A percentile compares a stretch with the other conserved stretches of the same genome.
Evolutionary conservation across 1,140 invertebrate genomes (phyloP).

Genomic region (Heliconius eleuchia): DNA sequence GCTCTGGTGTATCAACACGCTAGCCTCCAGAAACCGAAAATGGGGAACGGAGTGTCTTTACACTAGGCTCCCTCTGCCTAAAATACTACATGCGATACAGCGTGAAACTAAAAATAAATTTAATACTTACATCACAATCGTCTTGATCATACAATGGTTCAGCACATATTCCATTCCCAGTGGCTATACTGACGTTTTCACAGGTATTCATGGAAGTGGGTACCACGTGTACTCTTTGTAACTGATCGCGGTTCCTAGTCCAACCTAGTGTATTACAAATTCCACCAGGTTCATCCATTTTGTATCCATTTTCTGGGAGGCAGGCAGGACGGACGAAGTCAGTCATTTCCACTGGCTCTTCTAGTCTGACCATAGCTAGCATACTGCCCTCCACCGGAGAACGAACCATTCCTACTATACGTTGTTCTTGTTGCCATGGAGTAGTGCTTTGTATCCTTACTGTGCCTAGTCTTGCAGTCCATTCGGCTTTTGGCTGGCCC

Average conservation of each 20-base stretch:
- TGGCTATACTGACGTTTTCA: conserved; percentile 91
- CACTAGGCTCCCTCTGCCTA: too few relatives aligned
- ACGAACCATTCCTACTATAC: conserved; percentile 93
- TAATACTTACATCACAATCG: conserved; percentile 88
- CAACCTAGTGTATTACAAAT: conserved; percentile 92
- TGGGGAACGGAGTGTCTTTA: too few relatives aligned
- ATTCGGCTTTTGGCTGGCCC: conserved; percentile 92
- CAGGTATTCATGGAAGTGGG: conserved; percentile 89
- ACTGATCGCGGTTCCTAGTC: conserved; percentile 89
- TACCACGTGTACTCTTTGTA: conserved; percentile 89
- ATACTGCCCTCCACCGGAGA: conserved; percentile 94
- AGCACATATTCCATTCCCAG: conserved; percentile 90
- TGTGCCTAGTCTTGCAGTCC: conserved; percentile 89
- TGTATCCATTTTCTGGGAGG: conserved; percentile 82
- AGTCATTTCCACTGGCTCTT: conserved; percentile 87
- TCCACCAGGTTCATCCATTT: conserved; percentile 52
- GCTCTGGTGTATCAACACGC: too few relatives aligned
- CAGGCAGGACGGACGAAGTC: conserved; percentile 93
- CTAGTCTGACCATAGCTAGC: conserved; percentile 90
- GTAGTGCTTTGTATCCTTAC: conserved; percentile 88
- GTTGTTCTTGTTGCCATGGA: conserved; percentile 93
- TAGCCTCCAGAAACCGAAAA: too few relatives aligned
- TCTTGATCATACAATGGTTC: conserved; percentile 89
- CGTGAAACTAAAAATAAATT: too few relatives aligned
- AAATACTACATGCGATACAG: too few relatives aligned